A percentile compares a stretch with the other conserved stretches of the same genome.
These are phyloP conservation scores for Epinephelus moara DNA, from an alignment of 2,113 vertebrate genomes.

Conservation along the genomic window DNA sequence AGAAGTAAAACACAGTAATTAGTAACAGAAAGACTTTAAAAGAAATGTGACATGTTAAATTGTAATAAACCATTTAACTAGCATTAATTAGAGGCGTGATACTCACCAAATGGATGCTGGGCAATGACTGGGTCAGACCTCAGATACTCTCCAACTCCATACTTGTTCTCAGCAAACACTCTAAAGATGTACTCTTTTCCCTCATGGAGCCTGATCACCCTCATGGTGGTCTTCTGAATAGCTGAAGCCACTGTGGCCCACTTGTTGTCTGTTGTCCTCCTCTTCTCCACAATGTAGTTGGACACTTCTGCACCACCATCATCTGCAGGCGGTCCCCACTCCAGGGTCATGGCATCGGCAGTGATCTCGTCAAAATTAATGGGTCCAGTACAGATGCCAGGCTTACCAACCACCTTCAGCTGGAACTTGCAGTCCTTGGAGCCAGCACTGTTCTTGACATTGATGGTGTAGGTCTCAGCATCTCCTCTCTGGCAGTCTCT, in stretches of 20 bases:
- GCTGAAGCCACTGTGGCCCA: slow-evolving; percentile 97
- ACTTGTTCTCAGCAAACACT: slow-evolving; percentile 98
- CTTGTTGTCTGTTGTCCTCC: slow-evolving; percentile 94
- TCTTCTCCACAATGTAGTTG: slow-evolving; percentile 97
- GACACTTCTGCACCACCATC: slow-evolving; percentile 97
- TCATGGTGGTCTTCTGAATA: slow-evolving; percentile 95
- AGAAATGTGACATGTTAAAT: no score
- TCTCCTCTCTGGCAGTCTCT: slow-evolving; percentile 94
- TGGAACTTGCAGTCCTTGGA: slow-evolving; percentile 92
- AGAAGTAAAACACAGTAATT: neutral
- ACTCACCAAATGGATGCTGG: slow-evolving; percentile 97
- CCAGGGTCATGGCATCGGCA: slow-evolving; percentile 94
- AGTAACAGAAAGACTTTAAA: no score
- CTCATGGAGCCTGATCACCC: slow-evolving; percentile 95
- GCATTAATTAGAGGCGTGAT: neutral
- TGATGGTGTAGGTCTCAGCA: slow-evolving; percentile 92
- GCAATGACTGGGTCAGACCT: slow-evolving; percentile 94
- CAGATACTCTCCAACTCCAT: slow-evolving; percentile 94
- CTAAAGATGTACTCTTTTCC: slow-evolving; percentile 96
- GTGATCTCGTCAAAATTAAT: slow-evolving; percentile 98
- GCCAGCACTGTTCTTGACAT: slow-evolving; percentile 89
- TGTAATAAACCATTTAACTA: neutral
- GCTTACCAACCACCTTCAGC: slow-evolving; percentile 96
- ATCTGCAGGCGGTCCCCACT: slow-evolving; percentile 95
- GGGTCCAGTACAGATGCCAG: slow-evolving; percentile 95